Percentiles rank a stretch among this genome's conserved stretches.
Conservation (phyloP, 2,888 invertebrate genomes). For the Andrena flavipes region DNA sequence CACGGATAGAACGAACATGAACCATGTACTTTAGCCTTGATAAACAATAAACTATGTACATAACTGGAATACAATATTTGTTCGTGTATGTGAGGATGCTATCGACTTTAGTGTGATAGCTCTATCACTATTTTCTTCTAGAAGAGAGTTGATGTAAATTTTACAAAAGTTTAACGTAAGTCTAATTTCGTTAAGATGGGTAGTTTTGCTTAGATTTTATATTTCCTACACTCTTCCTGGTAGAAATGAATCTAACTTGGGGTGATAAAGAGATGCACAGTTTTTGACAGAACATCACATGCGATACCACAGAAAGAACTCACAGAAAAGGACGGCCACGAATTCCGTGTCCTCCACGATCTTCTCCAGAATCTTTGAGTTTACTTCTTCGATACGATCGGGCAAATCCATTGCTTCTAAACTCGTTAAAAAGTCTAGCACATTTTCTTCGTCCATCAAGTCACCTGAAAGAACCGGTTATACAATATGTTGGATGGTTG, state of each 20-base stretch:
- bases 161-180: neutral
- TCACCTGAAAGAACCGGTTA: slow-evolving; percentile 88
- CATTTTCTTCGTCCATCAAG: slow-evolving; percentile 97
- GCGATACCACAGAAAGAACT: slow-evolving; percentile 86
- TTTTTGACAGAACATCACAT: neutral
- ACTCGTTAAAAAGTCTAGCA: slow-evolving; percentile 96
- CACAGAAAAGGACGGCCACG: slow-evolving; percentile 97
- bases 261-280: slow-evolving; percentile 13
- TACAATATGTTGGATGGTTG: neutral
- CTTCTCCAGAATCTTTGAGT: slow-evolving; percentile 94
- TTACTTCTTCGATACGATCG: slow-evolving; percentile 97
- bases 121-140: slow-evolving; percentile 1
- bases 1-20: slow-evolving; percentile 8
- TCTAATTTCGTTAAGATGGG: neutral
- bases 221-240: slow-evolving; percentile 20
- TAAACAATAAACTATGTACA: neutral
- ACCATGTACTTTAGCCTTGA: neutral
- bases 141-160: slow-evolving; percentile 9
- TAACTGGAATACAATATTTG: neutral
- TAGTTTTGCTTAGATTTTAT: neutral
- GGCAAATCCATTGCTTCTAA: slow-evolving; percentile 97
- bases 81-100: neutral
- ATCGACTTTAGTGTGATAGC: neutral
- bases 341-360: slow-evolving; percentile 96
- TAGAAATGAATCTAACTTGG: slow-evolving; percentile 21